A percentile compares a stretch with the other conserved stretches of the same genome.
Evolutionary conservation across 2,113 vertebrate genomes (phyloP).

Genomic region (Zosterops pallidus): DNA sequence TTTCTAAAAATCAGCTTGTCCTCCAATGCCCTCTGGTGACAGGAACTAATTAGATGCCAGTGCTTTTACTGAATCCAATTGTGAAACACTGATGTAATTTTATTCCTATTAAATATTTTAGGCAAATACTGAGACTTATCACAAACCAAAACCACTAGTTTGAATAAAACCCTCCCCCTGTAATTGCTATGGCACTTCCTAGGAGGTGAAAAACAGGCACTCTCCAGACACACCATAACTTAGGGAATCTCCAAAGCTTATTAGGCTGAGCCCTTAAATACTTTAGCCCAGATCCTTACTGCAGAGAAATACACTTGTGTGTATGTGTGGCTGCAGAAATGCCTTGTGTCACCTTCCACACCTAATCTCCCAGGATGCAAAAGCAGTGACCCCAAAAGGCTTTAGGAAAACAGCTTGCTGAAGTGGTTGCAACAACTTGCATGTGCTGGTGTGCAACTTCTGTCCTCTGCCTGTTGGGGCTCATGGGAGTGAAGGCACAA

Average conservation of each 20-base stretch:
- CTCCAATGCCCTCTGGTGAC: conserved; percentile 74
- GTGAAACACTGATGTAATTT: background rate
- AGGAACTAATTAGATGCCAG: conserved; percentile 12
- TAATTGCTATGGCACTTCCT: background rate
- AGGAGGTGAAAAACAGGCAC: background rate
- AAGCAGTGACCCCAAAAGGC: background rate
- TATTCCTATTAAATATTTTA: background rate
- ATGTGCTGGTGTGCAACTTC: background rate
- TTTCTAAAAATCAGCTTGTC: conserved; percentile 47
- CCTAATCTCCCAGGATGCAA: background rate
- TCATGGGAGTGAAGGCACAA: background rate
- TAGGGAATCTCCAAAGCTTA: background rate
- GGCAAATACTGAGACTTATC: background rate
- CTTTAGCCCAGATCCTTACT: background rate
- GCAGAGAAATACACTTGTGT: background rate
- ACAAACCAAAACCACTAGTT: background rate
- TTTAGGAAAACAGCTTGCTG: background rate
- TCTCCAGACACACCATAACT: background rate
- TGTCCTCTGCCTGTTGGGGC: background rate
- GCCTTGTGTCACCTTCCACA: background rate
- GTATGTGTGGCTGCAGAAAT: background rate
- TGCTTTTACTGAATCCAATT: background rate
- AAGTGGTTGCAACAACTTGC: background rate
- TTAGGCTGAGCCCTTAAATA: conserved; percentile 34
- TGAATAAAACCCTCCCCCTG: background rate